Evolutionary conservation across 2,797 vertebrate genomes (phyloP).

Genomic region (Babyrousa celebensis): DNA sequence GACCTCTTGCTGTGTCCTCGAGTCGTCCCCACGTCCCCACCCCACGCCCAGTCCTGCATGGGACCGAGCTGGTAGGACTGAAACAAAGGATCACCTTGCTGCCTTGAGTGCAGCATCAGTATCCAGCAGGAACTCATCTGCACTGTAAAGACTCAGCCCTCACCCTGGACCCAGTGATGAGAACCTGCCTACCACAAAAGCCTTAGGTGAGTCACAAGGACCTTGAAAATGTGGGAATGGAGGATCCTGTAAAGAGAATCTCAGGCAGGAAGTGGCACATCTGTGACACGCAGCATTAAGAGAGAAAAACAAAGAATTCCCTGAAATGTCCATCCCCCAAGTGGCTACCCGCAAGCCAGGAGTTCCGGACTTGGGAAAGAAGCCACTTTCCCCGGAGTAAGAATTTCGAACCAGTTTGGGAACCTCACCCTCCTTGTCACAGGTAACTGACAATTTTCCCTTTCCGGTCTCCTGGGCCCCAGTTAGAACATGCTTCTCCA

Average conservation of each 20-base stretch:
- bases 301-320: neutral
- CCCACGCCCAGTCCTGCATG: accelerated
- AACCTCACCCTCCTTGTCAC: neutral
- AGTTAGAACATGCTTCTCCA: neutral
- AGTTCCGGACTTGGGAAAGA: neutral
- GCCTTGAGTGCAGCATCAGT: neutral
- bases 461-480: neutral
- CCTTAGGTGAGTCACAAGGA: accelerated
- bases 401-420: neutral
- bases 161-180: neutral
- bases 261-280: neutral
- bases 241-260: neutral
- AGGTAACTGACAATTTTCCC: constrained; percentile 4
- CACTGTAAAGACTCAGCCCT: neutral
- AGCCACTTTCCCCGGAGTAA: neutral
- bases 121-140: neutral
- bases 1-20: neutral
- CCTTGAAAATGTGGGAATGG: neutral
- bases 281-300: neutral
- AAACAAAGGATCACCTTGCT: neutral
- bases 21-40: neutral
- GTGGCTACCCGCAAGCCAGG: too few species aligned
- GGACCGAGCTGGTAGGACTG: accelerated
- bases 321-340: neutral
- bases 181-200: neutral